Percentiles rank a stretch among this genome's conserved stretches.
These are phyloP conservation scores for Cyrtorhinus lividipennis DNA, from an alignment of 1,140 invertebrate species.

Conservation along the genomic window DNA sequence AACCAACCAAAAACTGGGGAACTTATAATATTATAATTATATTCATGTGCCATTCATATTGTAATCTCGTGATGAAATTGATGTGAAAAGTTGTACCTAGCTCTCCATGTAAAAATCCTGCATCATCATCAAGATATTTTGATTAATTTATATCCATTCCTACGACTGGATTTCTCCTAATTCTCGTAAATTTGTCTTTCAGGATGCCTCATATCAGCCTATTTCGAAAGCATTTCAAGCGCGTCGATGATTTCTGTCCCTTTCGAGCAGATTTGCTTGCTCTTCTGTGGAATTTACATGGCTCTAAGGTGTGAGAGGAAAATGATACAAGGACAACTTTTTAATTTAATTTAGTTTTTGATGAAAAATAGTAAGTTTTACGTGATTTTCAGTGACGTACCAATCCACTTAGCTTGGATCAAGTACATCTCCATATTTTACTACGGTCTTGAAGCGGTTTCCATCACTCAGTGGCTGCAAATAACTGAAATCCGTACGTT, in stretches of 20 bases:
- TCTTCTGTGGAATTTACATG: slow-evolving; percentile 46
- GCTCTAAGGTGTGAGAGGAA: slow-evolving; percentile 34
- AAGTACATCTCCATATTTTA: slow-evolving; percentile 52
- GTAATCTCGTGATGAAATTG: too few species aligned
- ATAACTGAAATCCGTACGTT: slow-evolving; percentile 41
- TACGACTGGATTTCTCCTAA: too few species aligned
- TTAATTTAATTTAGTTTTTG: not conserved
- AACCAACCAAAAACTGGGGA: too few species aligned
- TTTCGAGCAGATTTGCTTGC: slow-evolving; percentile 43
- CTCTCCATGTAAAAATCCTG: too few species aligned
- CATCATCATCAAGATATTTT: too few species aligned
- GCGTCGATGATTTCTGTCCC: slow-evolving; percentile 46
- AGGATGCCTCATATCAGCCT: slow-evolving; percentile 47
- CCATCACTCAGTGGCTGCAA: slow-evolving; percentile 47
- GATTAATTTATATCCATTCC: too few species aligned
- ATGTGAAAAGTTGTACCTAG: too few species aligned
- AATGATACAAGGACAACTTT: not conserved
- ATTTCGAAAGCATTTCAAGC: slow-evolving; percentile 45
- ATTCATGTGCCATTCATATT: too few species aligned
- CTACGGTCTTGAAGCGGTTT: slow-evolving; percentile 50
- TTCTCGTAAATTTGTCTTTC: slow-evolving; percentile 15
- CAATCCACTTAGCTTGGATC: slow-evolving; percentile 36
- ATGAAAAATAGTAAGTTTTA: not conserved
- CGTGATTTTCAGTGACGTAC: slow-evolving; percentile 28
- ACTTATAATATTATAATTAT: too few species aligned